phyloP scores from a whole-genome alignment of 2,888 invertebrate species.

The Andrena flavipes region DNA sequence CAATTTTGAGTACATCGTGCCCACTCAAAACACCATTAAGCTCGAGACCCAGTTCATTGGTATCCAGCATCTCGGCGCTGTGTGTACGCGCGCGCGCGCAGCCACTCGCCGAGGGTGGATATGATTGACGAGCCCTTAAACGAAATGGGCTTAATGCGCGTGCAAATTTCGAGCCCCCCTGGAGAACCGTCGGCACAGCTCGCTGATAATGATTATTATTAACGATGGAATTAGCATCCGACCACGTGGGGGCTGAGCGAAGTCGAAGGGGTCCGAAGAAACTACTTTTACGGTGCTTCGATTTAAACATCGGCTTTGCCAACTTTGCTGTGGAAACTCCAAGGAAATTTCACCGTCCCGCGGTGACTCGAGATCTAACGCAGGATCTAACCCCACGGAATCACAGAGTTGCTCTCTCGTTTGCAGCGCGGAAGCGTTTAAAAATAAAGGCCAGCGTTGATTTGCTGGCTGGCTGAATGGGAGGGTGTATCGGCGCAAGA shows the following conservation, averaged over 20 bases:
- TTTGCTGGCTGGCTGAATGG: slow-evolving; percentile 17
- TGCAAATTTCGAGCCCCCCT: slow-evolving; percentile 68
- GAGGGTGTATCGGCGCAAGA: slow-evolving; percentile 26
- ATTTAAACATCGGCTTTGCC: background rate
- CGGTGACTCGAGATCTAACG: no score
- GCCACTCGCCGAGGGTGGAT: slow-evolving; percentile 52
- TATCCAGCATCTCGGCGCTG: slow-evolving; percentile 51
- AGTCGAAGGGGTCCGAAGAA: slow-evolving; percentile 10
- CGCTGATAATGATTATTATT: slow-evolving; percentile 70
- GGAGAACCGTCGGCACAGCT: slow-evolving; percentile 37
- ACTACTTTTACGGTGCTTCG: slow-evolving; percentile 1
- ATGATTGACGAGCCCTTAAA: slow-evolving; percentile 79
- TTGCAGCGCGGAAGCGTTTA: background rate
- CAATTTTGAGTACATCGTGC: slow-evolving; percentile 61
- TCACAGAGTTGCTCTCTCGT: background rate
- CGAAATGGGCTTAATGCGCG: slow-evolving; percentile 76
- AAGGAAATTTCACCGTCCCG: background rate
- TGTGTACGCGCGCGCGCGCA: slow-evolving; percentile 9
- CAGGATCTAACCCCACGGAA: no score
- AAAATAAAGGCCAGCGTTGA: slow-evolving; percentile 30
- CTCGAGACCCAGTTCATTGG: slow-evolving; percentile 58
- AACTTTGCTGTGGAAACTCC: background rate
- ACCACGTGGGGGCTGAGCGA: slow-evolving; percentile 12
- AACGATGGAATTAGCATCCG: slow-evolving; percentile 66
- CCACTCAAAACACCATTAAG: slow-evolving; percentile 68